These are phyloP conservation scores for Sterrhoptilus dennistouni DNA, from an alignment of 2,113 vertebrate genomes.

Conservation along the genomic window DNA sequence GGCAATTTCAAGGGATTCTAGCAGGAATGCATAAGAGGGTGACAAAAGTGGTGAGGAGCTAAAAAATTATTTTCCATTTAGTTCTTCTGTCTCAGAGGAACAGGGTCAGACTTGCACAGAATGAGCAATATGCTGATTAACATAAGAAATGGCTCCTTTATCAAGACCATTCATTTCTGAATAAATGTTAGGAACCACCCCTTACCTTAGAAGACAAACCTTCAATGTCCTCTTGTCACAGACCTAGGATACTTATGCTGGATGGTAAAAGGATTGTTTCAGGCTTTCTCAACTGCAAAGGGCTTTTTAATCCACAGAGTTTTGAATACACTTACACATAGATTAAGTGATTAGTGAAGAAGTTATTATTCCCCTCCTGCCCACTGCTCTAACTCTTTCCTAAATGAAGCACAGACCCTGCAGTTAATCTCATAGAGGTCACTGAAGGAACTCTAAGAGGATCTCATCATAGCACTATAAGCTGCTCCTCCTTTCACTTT, in stretches of 20 bases:
- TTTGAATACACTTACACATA: not conserved
- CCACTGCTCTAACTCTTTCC: not conserved
- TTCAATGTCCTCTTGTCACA: not conserved
- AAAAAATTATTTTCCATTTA: slow-evolving; percentile 1
- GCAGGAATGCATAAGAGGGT: not conserved
- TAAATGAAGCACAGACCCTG: not conserved
- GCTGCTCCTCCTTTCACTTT: not conserved
- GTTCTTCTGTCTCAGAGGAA: not conserved
- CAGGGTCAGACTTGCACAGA: not conserved
- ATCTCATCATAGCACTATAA: not conserved
- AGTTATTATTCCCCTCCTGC: not conserved
- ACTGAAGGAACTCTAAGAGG: not conserved
- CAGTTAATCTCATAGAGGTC: not conserved
- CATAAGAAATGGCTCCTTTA: not conserved
- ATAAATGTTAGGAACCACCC: not conserved
- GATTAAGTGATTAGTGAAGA: not conserved
- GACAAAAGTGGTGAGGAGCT: not conserved
- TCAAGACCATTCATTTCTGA: not conserved
- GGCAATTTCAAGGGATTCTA: not conserved
- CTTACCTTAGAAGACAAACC: not conserved
- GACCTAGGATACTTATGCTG: not conserved
- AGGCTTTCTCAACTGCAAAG: not conserved
- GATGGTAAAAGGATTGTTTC: not conserved
- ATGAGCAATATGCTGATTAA: not conserved
- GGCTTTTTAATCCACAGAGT: not conserved